A percentile compares a stretch with the other conserved stretches of the same genome.
Conservation (phyloP, 1,140 invertebrate genomes). For the Octopus sinensis region DNA sequence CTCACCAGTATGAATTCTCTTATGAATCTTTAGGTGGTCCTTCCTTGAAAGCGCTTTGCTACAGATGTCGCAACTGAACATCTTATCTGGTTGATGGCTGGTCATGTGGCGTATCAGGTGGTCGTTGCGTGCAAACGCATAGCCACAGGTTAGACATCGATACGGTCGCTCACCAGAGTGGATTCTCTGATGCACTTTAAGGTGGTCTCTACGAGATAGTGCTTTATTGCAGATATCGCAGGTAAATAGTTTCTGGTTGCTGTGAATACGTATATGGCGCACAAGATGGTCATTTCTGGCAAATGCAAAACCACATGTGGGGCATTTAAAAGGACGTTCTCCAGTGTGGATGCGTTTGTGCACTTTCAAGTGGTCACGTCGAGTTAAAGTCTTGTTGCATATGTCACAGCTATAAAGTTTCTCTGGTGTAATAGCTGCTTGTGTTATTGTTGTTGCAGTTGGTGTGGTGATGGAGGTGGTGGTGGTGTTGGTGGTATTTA, state of each 20-base stretch:
- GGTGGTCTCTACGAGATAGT: conserved; percentile 18
- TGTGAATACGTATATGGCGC: conserved; percentile 77
- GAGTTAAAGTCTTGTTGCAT: conserved; percentile 17
- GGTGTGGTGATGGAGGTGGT: background rate
- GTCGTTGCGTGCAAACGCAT: conserved; percentile 67
- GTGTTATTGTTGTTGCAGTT: background rate
- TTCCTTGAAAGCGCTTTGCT: conserved; percentile 21
- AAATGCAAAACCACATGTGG: conserved; percentile 78
- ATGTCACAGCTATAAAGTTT: conserved; percentile 15
- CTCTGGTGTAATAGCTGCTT: background rate
- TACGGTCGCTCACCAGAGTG: conserved; percentile 84
- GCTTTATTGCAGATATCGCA: conserved; percentile 36
- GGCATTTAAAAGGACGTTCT: conserved; percentile 61
- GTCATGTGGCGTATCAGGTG: conserved; percentile 66
- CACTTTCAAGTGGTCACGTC: background rate
- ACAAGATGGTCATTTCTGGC: conserved; percentile 80
- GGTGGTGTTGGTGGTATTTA: background rate
- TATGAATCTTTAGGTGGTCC: conserved; percentile 18
- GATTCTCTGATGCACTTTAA: conserved; percentile 50
- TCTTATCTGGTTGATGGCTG: conserved; percentile 65
- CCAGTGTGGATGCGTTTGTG: conserved; percentile 15
- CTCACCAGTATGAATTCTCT: conserved; percentile 61
- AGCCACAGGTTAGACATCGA: conserved; percentile 81
- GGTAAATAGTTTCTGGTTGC: conserved; percentile 71
- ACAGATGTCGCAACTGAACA: conserved; percentile 60